Conservation (phyloP, 2,888 invertebrate species). For the Aleiodes alternator region DNA sequence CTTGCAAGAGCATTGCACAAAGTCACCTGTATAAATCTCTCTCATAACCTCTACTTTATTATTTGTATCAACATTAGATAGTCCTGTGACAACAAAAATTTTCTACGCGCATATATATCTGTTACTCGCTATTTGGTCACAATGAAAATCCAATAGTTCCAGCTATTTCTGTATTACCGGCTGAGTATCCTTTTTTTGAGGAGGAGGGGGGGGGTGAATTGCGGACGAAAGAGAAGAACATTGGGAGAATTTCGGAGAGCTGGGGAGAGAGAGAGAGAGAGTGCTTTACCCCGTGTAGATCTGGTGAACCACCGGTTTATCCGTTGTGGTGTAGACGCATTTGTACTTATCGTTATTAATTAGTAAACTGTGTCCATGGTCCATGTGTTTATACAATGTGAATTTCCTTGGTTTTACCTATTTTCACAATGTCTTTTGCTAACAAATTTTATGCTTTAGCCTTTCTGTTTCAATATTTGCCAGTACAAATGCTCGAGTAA, state of each 20-base stretch:
- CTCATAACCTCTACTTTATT: neutral
- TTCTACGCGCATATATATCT: neutral
- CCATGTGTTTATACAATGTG: neutral
- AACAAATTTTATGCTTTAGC: too few species aligned
- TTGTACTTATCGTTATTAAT: conserved; percentile 73
- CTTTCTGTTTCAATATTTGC: too few species aligned
- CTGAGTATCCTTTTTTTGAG: conserved; percentile 48
- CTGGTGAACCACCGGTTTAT: conserved; percentile 62
- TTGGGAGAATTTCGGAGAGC: neutral
- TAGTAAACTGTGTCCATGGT: conserved; percentile 53
- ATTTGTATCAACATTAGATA: neutral
- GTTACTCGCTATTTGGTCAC: neutral
- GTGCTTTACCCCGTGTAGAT: conserved; percentile 52
- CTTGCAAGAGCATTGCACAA: neutral
- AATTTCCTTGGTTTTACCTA: neutral
- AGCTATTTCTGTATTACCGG: conserved; percentile 56
- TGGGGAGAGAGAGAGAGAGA: conserved; percentile 13
- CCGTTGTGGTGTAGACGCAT: conserved; percentile 70
- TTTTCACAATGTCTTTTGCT: neutral
- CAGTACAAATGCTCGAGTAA: too few species aligned
- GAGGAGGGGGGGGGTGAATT: neutral
- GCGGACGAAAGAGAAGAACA: conserved; percentile 9
- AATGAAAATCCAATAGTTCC: conserved; percentile 13
- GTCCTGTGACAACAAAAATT: too few species aligned
- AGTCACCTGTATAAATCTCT: neutral